Conservation (phyloP, 2,113 vertebrate species). For the Phainopepla nitens region DNA sequence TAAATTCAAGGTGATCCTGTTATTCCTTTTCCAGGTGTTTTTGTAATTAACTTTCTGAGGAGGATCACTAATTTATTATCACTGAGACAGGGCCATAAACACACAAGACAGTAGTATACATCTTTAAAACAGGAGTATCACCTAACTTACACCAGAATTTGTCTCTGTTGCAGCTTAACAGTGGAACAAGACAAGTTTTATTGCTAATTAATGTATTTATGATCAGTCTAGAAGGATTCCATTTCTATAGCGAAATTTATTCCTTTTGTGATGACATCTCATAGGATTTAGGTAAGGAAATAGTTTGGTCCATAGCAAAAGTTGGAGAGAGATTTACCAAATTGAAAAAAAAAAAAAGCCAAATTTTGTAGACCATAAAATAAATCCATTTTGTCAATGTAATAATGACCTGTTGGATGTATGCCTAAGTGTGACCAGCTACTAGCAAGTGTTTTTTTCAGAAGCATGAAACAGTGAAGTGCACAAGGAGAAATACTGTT, state of each 20-base stretch:
- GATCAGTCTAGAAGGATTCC: background rate
- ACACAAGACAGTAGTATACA: background rate
- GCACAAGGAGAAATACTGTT: background rate
- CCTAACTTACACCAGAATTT: background rate
- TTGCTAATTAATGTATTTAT: background rate
- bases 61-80: background rate
- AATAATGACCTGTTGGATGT: background rate
- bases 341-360: background rate
- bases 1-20: background rate
- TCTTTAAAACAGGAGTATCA: background rate
- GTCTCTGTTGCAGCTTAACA: background rate
- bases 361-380: background rate
- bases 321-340: background rate
- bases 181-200: background rate
- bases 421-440: background rate
- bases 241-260: background rate
- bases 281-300: background rate
- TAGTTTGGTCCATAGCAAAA: background rate
- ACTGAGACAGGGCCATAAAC: background rate
- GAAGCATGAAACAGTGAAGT: background rate
- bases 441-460: background rate
- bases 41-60: background rate
- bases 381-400: background rate
- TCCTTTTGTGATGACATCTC: background rate
- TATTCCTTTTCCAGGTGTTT: background rate